Conservation (phyloP, 2,797 vertebrate genomes). For the Macropodus opercularis region DNA sequence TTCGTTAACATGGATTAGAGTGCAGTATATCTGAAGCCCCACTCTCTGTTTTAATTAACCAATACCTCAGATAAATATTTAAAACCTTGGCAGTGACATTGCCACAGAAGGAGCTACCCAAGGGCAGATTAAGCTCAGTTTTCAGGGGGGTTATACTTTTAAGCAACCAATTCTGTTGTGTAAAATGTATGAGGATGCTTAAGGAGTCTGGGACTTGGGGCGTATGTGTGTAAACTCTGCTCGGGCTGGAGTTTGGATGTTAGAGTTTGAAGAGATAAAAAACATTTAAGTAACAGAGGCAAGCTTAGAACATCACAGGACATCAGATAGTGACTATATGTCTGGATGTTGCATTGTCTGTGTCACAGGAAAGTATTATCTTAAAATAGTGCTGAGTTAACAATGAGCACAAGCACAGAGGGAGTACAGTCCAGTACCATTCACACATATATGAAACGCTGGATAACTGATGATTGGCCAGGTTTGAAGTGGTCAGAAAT, state of each 20-base stretch:
- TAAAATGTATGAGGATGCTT: constrained; percentile 32
- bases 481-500: constrained; percentile 62
- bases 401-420: constrained; percentile 7
- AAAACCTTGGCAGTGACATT: constrained; percentile 80
- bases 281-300: constrained; percentile 6
- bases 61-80: constrained; percentile 84
- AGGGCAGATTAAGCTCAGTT: constrained; percentile 52
- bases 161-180: constrained; percentile 32
- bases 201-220: constrained; percentile 6
- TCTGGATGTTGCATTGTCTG: neutral
- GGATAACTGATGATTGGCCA: constrained; percentile 75
- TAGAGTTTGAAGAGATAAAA: constrained; percentile 8
- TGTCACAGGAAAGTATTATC: constrained; percentile 7
- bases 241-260: constrained; percentile 15
- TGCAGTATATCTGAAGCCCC: constrained; percentile 77
- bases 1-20: constrained; percentile 81
- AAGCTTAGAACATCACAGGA: neutral
- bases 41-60: constrained; percentile 85
- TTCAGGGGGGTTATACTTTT: constrained; percentile 36
- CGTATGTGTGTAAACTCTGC: constrained; percentile 6
- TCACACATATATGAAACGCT: constrained; percentile 64
- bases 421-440: constrained; percentile 9
- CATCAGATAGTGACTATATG: neutral
- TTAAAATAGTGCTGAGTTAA: constrained; percentile 26
- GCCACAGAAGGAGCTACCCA: constrained; percentile 73